Base-by-base conservation (phyloP, 2,797 vertebrate genomes). In the Oceanodroma leucorhoa region DNA sequence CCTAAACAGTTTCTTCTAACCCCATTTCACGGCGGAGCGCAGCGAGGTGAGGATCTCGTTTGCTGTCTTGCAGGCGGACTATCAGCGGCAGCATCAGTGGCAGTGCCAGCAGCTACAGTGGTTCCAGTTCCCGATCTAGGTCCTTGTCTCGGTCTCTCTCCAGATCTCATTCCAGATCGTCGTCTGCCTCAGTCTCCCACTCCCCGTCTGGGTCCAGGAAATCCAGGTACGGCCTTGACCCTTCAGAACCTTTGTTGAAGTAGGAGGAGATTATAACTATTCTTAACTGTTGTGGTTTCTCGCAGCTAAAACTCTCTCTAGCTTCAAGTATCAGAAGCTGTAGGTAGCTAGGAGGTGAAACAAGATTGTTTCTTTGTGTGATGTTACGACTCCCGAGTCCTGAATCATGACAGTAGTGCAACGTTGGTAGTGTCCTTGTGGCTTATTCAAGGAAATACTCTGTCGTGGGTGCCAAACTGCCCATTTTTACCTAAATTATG, bases 71-170 rank as follows among this genome's bases (percentile, higher is more conserved):
- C 97, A 99, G 99, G 98, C 97, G 98, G 92, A 98, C 99, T 2
- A 69, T 98, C 85, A 99, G 99, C 13, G 99, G 99, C 94, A 99
- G 99, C 70, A 96, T 98, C 83, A 99, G 99, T 30, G 99, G 98
- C 96, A 99, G 98, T 5, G 99, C 98, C 93, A 99, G 99, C 98
- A 99, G 99, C 98, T 99, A 98, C 93, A 98, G 98, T 2, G 99
- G 99, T 19, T 99, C 99, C 73, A 99, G 99, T 67, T 99, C 99
- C 89, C 98, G 98, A 5, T 99, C 99, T n/a, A 98, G 99, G 85
- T 99, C 98, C 71, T 77, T 97, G 69, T 97, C 94, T 9, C 89
- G 91, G 1, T 98, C 93, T 26, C 93, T 91, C 62, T 97, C 97
- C 77, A 95, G 95, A 46, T 97, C 97, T 57, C 85, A 94, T 73